phyloP scores from a whole-genome alignment of 30 jellyfish, hydroid and myxozoan genomes.

The Aurelia sp. region DNA sequence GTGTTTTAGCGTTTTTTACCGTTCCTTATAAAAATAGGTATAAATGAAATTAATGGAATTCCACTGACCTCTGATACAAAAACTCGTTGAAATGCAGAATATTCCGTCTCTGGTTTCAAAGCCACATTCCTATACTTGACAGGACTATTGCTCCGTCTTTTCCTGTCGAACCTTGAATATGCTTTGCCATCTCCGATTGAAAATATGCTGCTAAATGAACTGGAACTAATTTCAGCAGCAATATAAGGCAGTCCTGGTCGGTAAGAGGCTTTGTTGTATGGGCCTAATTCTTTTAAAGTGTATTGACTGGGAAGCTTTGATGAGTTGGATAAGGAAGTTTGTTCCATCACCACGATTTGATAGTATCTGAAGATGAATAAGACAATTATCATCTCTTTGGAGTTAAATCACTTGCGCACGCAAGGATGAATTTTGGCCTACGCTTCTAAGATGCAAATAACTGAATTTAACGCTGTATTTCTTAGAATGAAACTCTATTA shows the following conservation, averaged over 20 bases:
- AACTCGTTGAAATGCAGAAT: conserved; percentile 77
- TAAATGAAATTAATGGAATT: too few relatives aligned
- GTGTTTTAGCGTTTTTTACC: too few relatives aligned
- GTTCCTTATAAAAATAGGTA: too few relatives aligned
- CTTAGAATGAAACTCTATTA: too few relatives aligned
- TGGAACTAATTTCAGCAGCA: conserved; percentile 63
- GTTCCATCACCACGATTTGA: conserved; percentile 73
- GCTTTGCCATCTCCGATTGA: conserved; percentile 84
- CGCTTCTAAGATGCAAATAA: too few relatives aligned
- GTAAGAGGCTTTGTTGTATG: conserved; percentile 51
- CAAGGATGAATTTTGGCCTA: too few relatives aligned
- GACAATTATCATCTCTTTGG: background rate
- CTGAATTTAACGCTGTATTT: too few relatives aligned
- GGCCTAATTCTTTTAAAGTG: conserved; percentile 33
- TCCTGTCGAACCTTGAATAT: conserved; percentile 25
- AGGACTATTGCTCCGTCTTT: conserved; percentile 39
- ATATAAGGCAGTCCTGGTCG: conserved; percentile 70
- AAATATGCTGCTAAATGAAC: conserved; percentile 31
- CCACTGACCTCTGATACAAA: conserved; percentile 46
- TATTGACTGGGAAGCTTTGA: conserved; percentile 38
- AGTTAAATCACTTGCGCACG: too few relatives aligned
- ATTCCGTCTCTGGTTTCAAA: conserved; percentile 63
- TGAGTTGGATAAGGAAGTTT: background rate
- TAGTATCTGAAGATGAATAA: conserved; percentile 50
- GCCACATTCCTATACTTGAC: conserved; percentile 51